phyloP scores from a whole-genome alignment of 2,113 vertebrate genomes.

The Brienomyrus longianalis region DNA sequence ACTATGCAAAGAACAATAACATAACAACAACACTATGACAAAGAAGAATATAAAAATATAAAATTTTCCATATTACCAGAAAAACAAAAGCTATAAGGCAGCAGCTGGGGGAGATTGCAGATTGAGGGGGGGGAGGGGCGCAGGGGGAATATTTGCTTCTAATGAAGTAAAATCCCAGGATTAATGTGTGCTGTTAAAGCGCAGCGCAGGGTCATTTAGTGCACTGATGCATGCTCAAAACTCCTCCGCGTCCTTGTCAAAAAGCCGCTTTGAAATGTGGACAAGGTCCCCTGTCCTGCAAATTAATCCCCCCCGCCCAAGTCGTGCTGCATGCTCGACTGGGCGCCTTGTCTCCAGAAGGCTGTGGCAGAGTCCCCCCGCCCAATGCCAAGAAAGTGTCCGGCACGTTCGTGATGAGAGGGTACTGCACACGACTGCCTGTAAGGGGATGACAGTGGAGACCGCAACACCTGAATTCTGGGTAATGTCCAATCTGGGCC shows the following conservation, averaged over 20 bases:
- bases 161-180: slow-evolving; percentile 8
- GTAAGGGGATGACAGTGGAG: not conserved
- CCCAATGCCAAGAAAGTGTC: not conserved
- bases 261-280: slow-evolving; percentile 14
- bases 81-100: not conserved
- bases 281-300: slow-evolving; percentile 31
- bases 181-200: slow-evolving; percentile 12
- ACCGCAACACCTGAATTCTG: not conserved
- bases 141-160: not conserved
- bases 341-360: slow-evolving; percentile 28
- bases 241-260: slow-evolving; percentile 25
- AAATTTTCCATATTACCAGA: not conserved
- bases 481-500: not conserved
- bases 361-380: slow-evolving; percentile 11
- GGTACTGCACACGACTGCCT: not conserved
- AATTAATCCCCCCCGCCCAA: slow-evolving; percentile 35
- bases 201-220: slow-evolving; percentile 27
- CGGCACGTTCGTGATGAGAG: not conserved
- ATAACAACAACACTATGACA: not conserved
- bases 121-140: too few relatives aligned
- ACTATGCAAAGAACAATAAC: not conserved
- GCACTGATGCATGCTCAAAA: slow-evolving; percentile 34
- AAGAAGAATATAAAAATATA: not conserved
- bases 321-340: slow-evolving; percentile 33
- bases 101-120: not conserved